A percentile compares a stretch with the other conserved stretches of the same genome.
Evolutionary conservation across 2,113 vertebrate species (phyloP).

Genomic region (Equus quagga): DNA sequence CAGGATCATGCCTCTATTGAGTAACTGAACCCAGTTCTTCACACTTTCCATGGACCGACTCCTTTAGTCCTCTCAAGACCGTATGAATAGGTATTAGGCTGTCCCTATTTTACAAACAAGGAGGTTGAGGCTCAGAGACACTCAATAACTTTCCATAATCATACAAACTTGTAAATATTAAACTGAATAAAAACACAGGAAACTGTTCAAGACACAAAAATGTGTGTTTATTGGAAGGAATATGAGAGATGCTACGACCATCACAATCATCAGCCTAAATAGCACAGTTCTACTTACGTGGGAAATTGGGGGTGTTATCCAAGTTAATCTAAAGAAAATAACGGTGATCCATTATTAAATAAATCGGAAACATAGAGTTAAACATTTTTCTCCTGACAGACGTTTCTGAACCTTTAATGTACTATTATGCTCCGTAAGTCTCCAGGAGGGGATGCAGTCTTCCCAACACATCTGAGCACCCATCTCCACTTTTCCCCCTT

Average conservation of each 20-base stretch:
- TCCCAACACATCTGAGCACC: not conserved
- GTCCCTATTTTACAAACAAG: not conserved
- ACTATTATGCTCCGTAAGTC: not conserved
- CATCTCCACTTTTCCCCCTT: too few species aligned
- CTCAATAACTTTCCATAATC: not conserved
- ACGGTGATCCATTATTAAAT: not conserved
- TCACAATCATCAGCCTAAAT: not conserved
- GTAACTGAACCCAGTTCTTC: rapidly evolving
- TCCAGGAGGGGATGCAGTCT: not conserved
- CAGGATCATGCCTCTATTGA: not conserved
- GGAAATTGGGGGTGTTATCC: not conserved
- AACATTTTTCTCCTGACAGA: not conserved
- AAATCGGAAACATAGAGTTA: not conserved
- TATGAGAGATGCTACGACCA: not conserved
- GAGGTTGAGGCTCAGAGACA: not conserved
- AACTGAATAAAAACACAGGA: not conserved
- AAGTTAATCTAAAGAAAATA: not conserved
- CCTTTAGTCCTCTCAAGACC: not conserved
- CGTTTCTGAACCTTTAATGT: not conserved
- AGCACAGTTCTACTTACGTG: not conserved
- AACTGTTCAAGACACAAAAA: not conserved
- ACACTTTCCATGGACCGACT: too few species aligned
- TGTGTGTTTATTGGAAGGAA: not conserved
- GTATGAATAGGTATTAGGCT: too few species aligned
- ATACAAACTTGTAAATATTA: not conserved